Base-by-base conservation (phyloP, 2,797 vertebrate genomes). In the Coranthus polyacanthus region DNA sequence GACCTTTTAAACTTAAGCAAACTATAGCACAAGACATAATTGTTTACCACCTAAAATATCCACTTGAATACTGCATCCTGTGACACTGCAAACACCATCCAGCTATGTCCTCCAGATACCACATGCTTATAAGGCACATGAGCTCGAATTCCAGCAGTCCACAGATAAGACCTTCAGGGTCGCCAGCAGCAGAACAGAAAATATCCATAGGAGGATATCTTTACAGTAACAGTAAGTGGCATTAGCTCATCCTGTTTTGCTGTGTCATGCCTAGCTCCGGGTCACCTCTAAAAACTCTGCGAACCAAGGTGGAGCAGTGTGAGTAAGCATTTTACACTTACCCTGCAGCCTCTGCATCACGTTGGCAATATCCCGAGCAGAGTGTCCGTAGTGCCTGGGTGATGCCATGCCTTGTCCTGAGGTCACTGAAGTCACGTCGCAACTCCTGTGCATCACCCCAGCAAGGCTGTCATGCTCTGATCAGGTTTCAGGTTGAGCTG, bases 271-370 rank as follows among this genome's bases (percentile, higher is more conserved):
- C 66, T 66, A 63, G 53, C 65, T 51, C 58, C 50, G 20, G 89
- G 92, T 93, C 91, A 93, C 92, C 92, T 92, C 86, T 88, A 92
- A 84, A 90, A 88, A 75, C 16, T 8, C 81, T 76, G 82, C 75
- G 87, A 79, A 70, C 52, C 55, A 13, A 79, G 61, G 71, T 63
- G 72, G 56, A 75, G 72, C 55, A 24, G 55, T 53, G 71, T 83
- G 83, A 91, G 87, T 92, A 85, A 87, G 91, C 93, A 90, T 64
- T 91, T 84, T 72, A 68, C 69, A 78, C 94, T 83, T 93, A 99
- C 98, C 97, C 94, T 99, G 97, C 84, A 99, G 94, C 77, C 93
- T 95, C 79, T 98, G 98, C 98, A 99, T 98, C 88, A 98, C 96
- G 11, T 95, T 95, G 84, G 95, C 88, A 43, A 99, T 98, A 83